Evolutionary conservation across 2,888 invertebrate species (phyloP).

Genomic region (Salticus scenicus): DNA sequence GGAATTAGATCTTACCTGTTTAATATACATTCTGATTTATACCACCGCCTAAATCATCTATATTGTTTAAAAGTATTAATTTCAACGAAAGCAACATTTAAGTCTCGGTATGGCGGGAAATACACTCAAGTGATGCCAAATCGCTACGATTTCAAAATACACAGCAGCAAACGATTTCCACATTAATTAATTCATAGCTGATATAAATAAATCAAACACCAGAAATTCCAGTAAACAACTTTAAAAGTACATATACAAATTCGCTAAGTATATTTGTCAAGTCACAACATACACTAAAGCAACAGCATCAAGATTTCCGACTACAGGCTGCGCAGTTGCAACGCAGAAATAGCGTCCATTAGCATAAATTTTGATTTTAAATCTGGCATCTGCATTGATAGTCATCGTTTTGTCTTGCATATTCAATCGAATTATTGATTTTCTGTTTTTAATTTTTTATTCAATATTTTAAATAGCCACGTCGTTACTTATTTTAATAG

Average conservation of each 20-base stretch:
- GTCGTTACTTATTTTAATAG: no score
- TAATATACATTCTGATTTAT: constrained; percentile 53
- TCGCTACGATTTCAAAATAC: constrained; percentile 24
- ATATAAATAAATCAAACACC: background rate
- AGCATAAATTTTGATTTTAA: background rate
- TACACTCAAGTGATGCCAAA: constrained; percentile 57
- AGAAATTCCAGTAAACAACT: background rate
- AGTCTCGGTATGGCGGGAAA: constrained; percentile 67
- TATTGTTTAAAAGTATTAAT: constrained; percentile 50
- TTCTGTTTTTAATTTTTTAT: no score
- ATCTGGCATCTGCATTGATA: constrained; percentile 1
- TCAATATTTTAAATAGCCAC: no score
- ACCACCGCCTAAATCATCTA: constrained; percentile 61
- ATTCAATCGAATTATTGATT: no score
- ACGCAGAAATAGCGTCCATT: background rate
- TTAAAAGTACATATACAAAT: no score
- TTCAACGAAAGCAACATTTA: constrained; percentile 65
- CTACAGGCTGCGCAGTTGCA: background rate
- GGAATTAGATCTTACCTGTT: no score
- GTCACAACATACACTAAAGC: no score
- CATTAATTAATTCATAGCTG: background rate
- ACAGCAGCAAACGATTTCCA: background rate
- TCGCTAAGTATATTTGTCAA: no score
- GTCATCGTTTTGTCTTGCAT: no score
- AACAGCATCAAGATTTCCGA: background rate